A percentile compares a stretch with the other conserved stretches of the same genome.
Conservation (phyloP, 1,140 invertebrate species). For the Anoplophora glabripennis region DNA sequence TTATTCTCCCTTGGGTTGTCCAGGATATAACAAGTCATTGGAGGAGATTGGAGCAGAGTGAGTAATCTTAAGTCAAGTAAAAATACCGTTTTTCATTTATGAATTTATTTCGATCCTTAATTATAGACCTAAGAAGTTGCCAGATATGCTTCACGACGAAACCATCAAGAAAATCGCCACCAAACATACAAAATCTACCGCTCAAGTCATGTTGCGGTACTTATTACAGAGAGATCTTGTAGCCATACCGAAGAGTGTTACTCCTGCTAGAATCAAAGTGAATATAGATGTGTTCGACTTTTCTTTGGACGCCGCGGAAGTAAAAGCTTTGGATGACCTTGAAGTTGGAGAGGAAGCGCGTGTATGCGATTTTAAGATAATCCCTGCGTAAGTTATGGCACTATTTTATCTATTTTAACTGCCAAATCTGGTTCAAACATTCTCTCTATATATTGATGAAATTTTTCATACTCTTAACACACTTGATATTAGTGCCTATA, state of each 20-base stretch:
- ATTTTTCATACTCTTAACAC: no score
- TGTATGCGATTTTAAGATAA: slow-evolving; percentile 66
- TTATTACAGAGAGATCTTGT: slow-evolving; percentile 70
- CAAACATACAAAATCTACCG: slow-evolving; percentile 67
- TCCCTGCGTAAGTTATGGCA: slow-evolving; percentile 38
- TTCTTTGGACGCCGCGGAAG: slow-evolving; percentile 55
- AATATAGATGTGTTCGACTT: slow-evolving; percentile 66
- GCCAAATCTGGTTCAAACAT: not conserved
- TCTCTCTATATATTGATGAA: not conserved
- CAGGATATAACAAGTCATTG: slow-evolving; percentile 25
- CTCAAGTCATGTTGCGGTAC: slow-evolving; percentile 77
- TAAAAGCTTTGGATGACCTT: slow-evolving; percentile 54
- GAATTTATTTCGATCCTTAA: slow-evolving; percentile 40
- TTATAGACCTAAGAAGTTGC: slow-evolving; percentile 52
- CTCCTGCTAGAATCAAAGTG: slow-evolving; percentile 63
- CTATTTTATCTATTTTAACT: not conserved
- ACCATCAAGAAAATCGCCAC: slow-evolving; percentile 67
- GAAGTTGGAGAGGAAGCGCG: slow-evolving; percentile 62
- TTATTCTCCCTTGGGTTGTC: slow-evolving; percentile 78
- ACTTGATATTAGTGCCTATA: no score
- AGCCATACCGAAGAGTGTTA: slow-evolving; percentile 84
- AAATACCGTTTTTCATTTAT: not conserved
- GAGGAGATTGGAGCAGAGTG: not conserved
- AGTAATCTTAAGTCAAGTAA: not conserved
- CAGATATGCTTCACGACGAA: slow-evolving; percentile 66